Conservation (phyloP, 2,113 vertebrate species). For the Brachypodius melanocephalos region DNA sequence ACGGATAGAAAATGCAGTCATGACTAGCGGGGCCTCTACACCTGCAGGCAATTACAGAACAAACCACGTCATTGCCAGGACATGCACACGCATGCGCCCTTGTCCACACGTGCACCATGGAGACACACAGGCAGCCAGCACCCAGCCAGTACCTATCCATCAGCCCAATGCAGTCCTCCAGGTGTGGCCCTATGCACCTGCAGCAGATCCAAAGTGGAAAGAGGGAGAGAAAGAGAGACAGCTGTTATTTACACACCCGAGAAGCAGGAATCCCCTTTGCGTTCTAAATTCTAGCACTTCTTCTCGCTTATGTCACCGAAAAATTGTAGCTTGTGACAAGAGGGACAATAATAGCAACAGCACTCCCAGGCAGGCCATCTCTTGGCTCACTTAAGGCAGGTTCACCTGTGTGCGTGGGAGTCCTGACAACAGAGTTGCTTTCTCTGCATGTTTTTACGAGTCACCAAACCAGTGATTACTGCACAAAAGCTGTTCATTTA, state of each 20-base stretch:
- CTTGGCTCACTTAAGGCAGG: neutral
- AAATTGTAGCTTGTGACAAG: neutral
- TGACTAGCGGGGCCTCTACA: constrained; percentile 82
- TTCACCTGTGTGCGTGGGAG: neutral
- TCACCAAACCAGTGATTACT: constrained; percentile 33
- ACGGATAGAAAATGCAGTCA: constrained; percentile 84
- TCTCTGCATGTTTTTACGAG: neutral
- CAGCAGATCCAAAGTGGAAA: constrained; percentile 56
- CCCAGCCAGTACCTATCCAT: constrained; percentile 91
- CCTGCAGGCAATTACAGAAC: constrained; percentile 84
- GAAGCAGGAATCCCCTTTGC: neutral
- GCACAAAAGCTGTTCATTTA: neutral
- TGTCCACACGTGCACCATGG: constrained; percentile 69
- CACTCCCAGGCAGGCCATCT: neutral
- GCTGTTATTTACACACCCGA: neutral
- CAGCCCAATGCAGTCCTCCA: constrained; percentile 95
- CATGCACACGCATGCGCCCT: constrained; percentile 77
- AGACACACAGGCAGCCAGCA: constrained; percentile 64
- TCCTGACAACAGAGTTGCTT: neutral
- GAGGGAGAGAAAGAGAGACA: constrained; percentile 65
- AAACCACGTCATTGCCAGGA: constrained; percentile 73
- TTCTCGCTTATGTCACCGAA: neutral
- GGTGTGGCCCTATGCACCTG: constrained; percentile 91
- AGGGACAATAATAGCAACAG: neutral
- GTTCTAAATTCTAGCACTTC: neutral